Evolutionary conservation across 2,888 invertebrate genomes (phyloP).

Genomic region (Cistogaster globosa): DNA sequence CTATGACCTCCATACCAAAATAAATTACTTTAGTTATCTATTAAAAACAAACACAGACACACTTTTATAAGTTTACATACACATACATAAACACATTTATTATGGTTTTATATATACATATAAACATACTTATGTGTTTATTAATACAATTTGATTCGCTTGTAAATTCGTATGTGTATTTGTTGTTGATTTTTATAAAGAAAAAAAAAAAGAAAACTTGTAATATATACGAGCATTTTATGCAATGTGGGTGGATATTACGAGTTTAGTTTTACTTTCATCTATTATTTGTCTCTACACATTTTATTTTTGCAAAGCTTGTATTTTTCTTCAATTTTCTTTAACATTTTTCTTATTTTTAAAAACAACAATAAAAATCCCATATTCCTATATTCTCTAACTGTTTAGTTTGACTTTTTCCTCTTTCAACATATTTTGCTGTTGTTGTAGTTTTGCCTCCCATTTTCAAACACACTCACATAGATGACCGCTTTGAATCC

Average conservation of each 20-base stretch:
- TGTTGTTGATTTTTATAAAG: neutral
- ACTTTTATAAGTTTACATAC: slow-evolving; percentile 4
- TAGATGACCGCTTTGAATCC: neutral
- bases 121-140: no score
- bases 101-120: no score
- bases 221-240: slow-evolving; percentile 47
- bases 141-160: slow-evolving; percentile 5
- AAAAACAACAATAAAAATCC: neutral
- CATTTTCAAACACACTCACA: neutral
- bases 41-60: slow-evolving; percentile 61
- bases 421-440: slow-evolving; percentile 14
- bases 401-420: slow-evolving; percentile 28
- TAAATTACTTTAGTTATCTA: slow-evolving; percentile 82
- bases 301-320: slow-evolving; percentile 24
- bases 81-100: no score
- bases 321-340: slow-evolving; percentile 51
- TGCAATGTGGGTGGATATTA: slow-evolving; percentile 49
- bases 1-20: slow-evolving; percentile 80
- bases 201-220: slow-evolving; percentile 28
- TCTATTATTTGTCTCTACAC: slow-evolving; percentile 38
- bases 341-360: slow-evolving; percentile 22
- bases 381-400: neutral
- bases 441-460: neutral
- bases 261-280: slow-evolving; percentile 47
- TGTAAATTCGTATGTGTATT: neutral